Evolutionary conservation across 2,888 invertebrate genomes (phyloP).

Genomic region (Synergus gifuensis): DNA sequence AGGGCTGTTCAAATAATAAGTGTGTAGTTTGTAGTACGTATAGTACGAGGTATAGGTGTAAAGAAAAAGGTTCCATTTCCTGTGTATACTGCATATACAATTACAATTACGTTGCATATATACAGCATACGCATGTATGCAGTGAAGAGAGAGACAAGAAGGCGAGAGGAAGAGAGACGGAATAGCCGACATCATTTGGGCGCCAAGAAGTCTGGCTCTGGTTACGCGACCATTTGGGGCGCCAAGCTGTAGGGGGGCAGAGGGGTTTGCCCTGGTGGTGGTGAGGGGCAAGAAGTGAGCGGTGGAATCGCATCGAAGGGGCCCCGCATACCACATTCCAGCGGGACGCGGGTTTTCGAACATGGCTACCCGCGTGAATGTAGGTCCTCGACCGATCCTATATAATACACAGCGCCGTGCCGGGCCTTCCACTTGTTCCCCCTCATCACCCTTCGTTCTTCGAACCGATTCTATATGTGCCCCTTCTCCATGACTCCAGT

Average conservation of each 20-base stretch:
- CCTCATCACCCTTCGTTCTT: conserved; percentile 58
- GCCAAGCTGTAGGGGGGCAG: conserved; percentile 67
- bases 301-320: conserved; percentile 58
- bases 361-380: conserved; percentile 75
- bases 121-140: neutral
- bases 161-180: conserved; percentile 54
- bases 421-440: conserved; percentile 55
- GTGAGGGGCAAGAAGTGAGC: conserved; percentile 46
- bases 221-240: conserved; percentile 78
- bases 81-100: neutral
- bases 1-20: neutral
- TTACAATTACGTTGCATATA: neutral
- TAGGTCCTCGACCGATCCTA: conserved; percentile 77
- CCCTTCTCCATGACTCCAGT: conserved; percentile 52
- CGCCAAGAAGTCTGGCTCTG: conserved; percentile 78
- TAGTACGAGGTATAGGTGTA: too few species aligned
- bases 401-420: conserved; percentile 61
- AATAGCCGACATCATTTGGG: conserved; percentile 73
- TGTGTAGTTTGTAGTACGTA: too few species aligned
- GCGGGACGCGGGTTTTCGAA: conserved; percentile 74
- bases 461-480: conserved; percentile 46
- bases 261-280: conserved; percentile 60
- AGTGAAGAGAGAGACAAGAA: neutral
- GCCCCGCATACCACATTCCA: conserved; percentile 74
- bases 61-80: neutral